Evolutionary conservation across 2,113 vertebrate species (phyloP).

Genomic region (Todiramphus chloris): DNA sequence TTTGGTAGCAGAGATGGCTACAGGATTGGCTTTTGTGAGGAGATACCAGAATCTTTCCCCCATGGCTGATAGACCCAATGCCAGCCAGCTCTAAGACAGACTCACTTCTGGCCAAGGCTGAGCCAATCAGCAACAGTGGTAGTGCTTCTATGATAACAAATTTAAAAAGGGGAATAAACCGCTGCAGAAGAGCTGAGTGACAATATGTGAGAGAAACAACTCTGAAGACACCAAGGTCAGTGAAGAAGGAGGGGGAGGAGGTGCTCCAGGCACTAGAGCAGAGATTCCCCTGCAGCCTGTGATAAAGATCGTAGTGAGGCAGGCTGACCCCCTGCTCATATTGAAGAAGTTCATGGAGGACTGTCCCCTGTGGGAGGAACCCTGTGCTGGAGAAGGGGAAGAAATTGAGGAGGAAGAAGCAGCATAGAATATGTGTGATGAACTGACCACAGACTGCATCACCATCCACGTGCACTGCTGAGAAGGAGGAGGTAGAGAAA

Average conservation of each 20-base stretch:
- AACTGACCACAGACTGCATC: not conserved
- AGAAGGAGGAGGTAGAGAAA: not conserved
- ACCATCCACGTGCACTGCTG: not conserved
- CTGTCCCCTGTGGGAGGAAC: not conserved
- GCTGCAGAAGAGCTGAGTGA: not conserved
- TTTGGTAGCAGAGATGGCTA: not conserved
- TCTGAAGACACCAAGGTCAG: not conserved
- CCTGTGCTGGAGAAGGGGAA: not conserved
- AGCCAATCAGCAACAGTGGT: not conserved
- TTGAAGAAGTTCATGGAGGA: not conserved
- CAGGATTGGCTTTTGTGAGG: not conserved
- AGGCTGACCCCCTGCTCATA: not conserved
- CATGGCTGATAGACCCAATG: not conserved
- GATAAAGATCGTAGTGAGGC: not conserved
- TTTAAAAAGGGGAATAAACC: not conserved
- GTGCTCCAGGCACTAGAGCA: not conserved
- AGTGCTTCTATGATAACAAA: not conserved
- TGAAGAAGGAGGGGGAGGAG: not conserved
- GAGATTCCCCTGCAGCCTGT: rapidly evolving
- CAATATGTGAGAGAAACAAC: not conserved
- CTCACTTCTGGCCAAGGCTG: not conserved
- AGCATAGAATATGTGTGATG: not conserved
- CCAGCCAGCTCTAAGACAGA: not conserved
- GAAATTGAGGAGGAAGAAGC: not conserved
- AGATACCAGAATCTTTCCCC: not conserved